Evolutionary conservation across 2,888 invertebrate genomes (phyloP), one percentile per base, ranked within the genome.

Genomic region (Nomada ferruginata): DNA sequence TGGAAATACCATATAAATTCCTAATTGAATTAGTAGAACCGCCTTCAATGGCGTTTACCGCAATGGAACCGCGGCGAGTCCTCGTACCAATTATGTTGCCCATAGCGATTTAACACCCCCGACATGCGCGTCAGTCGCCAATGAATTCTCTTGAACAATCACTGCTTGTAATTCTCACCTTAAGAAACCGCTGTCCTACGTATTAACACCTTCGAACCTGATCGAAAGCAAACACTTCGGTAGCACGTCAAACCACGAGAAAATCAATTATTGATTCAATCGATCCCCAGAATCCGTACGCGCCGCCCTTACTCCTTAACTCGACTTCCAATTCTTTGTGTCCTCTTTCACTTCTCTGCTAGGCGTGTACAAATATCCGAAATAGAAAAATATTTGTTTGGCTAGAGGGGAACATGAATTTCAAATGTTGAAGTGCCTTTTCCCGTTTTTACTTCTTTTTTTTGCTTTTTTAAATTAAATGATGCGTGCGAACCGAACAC

Each of bases 151-250:
- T 75, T 65, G 69, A 82, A 86, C 87, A 73, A 84, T 84, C 82
- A 75, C 84, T 81, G 81, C 73, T 81, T 79, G 86, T 87, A 89
- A 91, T 91, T 91, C 90, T 91, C 91, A 91, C 91, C 90, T 89
- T 75, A 71, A 55, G 65, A 69, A 70, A 64, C 63, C 84, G 85
- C 72, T 86, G 82, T 82, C 63, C 80, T 66, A 77, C 66, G 84
- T 87, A 89, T 91, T 91, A 91, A 88, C 91, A 91, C 91, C 90
- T 91, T 53, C 57, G 61, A n/a, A 74, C 61, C 64, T 82, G 86
- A 91, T 91, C 84, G 91, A 91, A 89, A 89, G 89, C 84, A 91
- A 91, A 91, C 82, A 91, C 79, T 82, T 82, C 82, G 76, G 76
- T 70, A 75, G 76, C 74, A 63, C 65, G 69, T 60, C 44, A 65